These are phyloP conservation scores for Brachypodius melanocephalos DNA, from an alignment of 2,113 vertebrate species.

Conservation along the genomic window DNA sequence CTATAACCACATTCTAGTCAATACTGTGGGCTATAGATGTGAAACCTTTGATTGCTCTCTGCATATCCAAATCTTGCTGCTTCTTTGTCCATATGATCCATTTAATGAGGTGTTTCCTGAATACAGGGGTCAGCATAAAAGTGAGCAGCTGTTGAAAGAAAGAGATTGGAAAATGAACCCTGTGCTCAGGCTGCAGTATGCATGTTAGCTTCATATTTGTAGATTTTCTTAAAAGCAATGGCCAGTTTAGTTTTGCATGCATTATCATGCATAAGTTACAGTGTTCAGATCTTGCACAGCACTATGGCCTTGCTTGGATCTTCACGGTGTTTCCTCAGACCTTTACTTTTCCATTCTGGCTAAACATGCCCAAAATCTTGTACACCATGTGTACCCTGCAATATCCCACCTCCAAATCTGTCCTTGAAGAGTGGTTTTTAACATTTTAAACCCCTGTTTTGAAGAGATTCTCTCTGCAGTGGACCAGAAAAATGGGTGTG, in stretches of 20 bases:
- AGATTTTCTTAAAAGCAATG: not conserved
- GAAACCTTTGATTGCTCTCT: not conserved
- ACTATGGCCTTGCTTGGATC: not conserved
- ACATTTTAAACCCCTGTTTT: not conserved
- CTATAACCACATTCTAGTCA: not conserved
- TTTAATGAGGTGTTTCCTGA: not conserved
- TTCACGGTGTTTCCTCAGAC: not conserved
- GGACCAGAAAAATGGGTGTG: not conserved
- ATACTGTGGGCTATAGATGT: not conserved
- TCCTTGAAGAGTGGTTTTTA: not conserved
- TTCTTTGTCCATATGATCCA: not conserved
- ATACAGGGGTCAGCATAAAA: not conserved
- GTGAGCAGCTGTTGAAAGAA: not conserved
- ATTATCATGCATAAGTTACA: not conserved
- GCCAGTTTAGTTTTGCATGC: not conserved
- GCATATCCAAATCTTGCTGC: not conserved
- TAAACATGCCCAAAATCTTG: not conserved
- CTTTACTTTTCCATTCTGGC: not conserved
- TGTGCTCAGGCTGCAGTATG: not conserved
- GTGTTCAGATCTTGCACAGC: not conserved
- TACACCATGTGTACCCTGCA: rapidly evolving
- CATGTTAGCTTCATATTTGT: rapidly evolving
- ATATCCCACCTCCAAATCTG: not conserved
- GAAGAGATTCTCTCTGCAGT: not conserved
- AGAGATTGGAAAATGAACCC: not conserved